Evolutionary conservation across 1,140 invertebrate genomes (phyloP).

Genomic region (Eueides isabella): DNA sequence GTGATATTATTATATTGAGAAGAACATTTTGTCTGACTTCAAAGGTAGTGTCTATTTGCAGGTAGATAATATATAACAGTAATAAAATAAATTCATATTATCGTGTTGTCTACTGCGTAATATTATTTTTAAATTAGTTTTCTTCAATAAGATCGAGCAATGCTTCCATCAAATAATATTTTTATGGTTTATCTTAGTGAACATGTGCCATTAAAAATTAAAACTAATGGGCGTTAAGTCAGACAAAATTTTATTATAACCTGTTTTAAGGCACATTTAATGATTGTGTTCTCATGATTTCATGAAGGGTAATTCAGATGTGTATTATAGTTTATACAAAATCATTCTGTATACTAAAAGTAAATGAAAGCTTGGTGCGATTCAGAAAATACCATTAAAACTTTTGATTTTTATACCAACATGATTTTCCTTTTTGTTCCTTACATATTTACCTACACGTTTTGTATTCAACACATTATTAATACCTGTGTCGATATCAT

Average conservation of each 20-base stretch:
- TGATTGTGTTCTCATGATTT: conserved; percentile 70
- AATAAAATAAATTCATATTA: conserved; percentile 53
- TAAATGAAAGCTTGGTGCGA: conserved; percentile 82
- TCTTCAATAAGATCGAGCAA: conserved; percentile 41
- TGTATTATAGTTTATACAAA: conserved; percentile 80
- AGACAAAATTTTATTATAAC: conserved; percentile 76
- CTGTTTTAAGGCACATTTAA: conserved; percentile 67
- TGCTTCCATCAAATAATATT: conserved; percentile 45
- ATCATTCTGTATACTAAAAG: conserved; percentile 82
- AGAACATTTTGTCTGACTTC: conserved; percentile 81
- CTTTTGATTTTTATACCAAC: conserved; percentile 83
- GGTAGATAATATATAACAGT: conserved; percentile 68
- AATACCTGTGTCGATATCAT: neutral
- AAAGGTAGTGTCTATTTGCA: conserved; percentile 74
- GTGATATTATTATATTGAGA: conserved; percentile 80
- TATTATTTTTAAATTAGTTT: conserved; percentile 43
- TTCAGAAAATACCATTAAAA: conserved; percentile 83
- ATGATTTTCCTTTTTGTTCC: conserved; percentile 56
- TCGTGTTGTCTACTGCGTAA: conserved; percentile 50
- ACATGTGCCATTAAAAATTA: conserved; percentile 67
- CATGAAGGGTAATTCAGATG: conserved; percentile 64
- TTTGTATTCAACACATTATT: neutral
- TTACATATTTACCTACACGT: conserved; percentile 15
- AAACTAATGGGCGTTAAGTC: conserved; percentile 64
- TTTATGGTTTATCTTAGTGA: conserved; percentile 47